phyloP scores from a whole-genome alignment of 2,797 vertebrate genomes.

The Dicrostonyx torquatus region DNA sequence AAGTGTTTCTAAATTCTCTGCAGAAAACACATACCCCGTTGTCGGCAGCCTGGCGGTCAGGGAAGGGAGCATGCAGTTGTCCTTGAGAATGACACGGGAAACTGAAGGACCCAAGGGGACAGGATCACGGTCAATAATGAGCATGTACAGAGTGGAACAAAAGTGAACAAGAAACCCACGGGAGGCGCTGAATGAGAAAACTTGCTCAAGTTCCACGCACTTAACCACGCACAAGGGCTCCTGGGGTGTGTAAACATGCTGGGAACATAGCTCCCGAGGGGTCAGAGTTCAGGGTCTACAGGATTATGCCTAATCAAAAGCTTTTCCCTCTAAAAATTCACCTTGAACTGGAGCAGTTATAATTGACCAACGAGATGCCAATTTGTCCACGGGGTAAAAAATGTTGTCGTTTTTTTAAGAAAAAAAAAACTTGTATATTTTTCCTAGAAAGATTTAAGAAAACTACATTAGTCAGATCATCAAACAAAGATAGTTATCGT shows the following conservation, averaged over 20 bases:
- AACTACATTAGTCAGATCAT: neutral
- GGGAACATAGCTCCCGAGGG: neutral
- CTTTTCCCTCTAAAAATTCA: slow-evolving; percentile 28
- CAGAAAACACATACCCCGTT: neutral
- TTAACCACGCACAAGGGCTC: slow-evolving; percentile 27
- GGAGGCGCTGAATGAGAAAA: slow-evolving; percentile 24
- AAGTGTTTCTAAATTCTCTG: neutral
- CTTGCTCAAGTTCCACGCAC: slow-evolving; percentile 23
- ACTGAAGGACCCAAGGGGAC: neutral
- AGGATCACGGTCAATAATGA: neutral
- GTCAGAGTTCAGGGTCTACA: neutral
- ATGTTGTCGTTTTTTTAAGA: no score
- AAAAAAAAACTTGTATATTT: neutral
- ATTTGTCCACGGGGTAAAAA: neutral
- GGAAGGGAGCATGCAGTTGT: neutral
- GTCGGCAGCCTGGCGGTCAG: neutral
- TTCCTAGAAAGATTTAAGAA: slow-evolving; percentile 7
- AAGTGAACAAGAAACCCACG: neutral
- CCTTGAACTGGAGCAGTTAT: neutral
- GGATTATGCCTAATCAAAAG: neutral
- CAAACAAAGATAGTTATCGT: neutral
- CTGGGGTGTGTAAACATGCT: neutral
- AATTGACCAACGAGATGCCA: neutral
- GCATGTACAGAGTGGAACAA: neutral
- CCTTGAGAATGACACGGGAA: neutral